A percentile compares a stretch with the other conserved stretches of the same genome.
phyloP scores from a whole-genome alignment of 2,113 vertebrate genomes.

The Orycteropus afer region DNA sequence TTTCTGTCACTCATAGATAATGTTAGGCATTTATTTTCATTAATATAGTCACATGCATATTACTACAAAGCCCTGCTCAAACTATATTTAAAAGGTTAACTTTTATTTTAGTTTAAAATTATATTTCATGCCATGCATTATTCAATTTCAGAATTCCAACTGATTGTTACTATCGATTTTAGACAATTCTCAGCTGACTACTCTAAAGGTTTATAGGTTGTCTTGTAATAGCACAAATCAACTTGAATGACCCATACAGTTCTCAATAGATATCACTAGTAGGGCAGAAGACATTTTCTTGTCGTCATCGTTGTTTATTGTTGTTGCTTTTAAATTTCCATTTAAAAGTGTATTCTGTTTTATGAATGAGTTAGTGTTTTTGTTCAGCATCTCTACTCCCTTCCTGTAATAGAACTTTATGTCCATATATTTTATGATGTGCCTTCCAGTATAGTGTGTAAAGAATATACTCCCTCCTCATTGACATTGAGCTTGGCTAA shows the following conservation, averaged over 20 bases:
- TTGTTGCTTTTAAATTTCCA: background rate
- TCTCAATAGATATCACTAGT: background rate
- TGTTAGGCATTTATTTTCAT: background rate
- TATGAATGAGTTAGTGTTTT: background rate
- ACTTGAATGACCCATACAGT: background rate
- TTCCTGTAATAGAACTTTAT: background rate
- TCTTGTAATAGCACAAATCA: background rate
- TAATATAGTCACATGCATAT: background rate
- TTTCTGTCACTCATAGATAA: background rate
- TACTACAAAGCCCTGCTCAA: background rate
- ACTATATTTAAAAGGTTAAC: background rate
- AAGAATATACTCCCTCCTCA: background rate
- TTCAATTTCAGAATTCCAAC: conserved; percentile 30
- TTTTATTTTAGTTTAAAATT: background rate
- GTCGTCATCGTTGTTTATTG: background rate
- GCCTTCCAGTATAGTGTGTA: background rate
- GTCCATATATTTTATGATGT: background rate
- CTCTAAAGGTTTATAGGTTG: background rate
- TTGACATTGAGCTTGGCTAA: background rate
- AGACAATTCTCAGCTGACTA: background rate
- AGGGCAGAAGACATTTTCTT: background rate
- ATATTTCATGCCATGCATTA: background rate
- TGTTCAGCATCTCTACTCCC: background rate
- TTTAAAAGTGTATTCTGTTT: background rate
- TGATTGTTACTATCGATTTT: background rate